phyloP scores from a whole-genome alignment of 1,140 invertebrate species.

The Samia ricini region DNA sequence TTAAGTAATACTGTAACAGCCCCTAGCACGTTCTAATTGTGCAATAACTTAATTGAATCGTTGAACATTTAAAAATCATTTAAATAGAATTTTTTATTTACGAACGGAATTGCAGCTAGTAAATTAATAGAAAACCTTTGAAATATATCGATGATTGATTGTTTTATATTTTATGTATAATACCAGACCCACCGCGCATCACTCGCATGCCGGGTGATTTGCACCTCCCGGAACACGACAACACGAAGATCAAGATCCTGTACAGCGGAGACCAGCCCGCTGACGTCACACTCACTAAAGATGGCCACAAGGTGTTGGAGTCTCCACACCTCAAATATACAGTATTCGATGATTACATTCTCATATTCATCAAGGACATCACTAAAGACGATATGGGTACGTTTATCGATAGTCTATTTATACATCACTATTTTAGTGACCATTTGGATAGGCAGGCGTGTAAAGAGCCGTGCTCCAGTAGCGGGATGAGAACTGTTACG shows the following conservation, averaged over 20 bases:
- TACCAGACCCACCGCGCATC: slow-evolving; percentile 92
- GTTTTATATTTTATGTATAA: background rate
- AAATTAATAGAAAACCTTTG: too few species aligned
- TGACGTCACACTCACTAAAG: slow-evolving; percentile 88
- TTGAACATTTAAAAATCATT: background rate
- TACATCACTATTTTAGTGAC: too few species aligned
- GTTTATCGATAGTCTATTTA: slow-evolving; percentile 20
- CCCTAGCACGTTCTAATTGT: background rate
- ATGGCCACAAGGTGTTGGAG: slow-evolving; percentile 88
- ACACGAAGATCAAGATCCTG: slow-evolving; percentile 96
- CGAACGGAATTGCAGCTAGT: too few species aligned
- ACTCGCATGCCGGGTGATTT: slow-evolving; percentile 94
- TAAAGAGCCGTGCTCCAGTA: too few species aligned
- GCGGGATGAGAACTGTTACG: too few species aligned
- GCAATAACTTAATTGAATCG: background rate
- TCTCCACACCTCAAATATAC: slow-evolving; percentile 93
- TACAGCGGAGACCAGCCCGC: slow-evolving; percentile 96
- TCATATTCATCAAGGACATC: slow-evolving; percentile 94
- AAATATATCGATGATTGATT: background rate
- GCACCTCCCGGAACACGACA: slow-evolving; percentile 94
- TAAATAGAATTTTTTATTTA: too few species aligned
- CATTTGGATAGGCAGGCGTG: too few species aligned
- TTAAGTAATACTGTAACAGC: too few species aligned
- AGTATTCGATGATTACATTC: slow-evolving; percentile 97
- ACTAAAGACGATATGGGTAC: slow-evolving; percentile 89